Base-by-base conservation (phyloP, 1,140 invertebrate genomes). In the Chrysomallon squamiferum region DNA sequence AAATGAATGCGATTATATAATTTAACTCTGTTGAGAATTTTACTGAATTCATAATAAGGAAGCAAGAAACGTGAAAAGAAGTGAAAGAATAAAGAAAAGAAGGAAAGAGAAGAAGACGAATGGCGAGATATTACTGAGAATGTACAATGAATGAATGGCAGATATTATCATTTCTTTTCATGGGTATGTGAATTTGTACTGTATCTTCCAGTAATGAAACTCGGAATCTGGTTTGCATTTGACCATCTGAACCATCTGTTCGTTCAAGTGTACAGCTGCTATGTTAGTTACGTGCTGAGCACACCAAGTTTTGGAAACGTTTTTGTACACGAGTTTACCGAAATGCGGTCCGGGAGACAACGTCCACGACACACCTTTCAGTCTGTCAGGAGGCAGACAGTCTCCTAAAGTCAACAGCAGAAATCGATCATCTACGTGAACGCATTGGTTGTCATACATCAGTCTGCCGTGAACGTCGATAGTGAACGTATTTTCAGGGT, bases 401-500 rank as follows among this genome's bases (percentile, higher is more conserved):
- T 56, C 25, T 22, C 22, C n/a, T 30, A 38, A 33, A 18, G 15
- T 57, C 27, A 64, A 30, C 50, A 45, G 29, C 27, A 25, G n/a
- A 18, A 27, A 35, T 3, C 4, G 3, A 13, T 41, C 7, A 29
- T 64, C 62, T 25, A 57, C 43, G 41, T 41, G 41, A 20, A 73
- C 49, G 50, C 71, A 73, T n/a, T 59, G 27, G 38, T 66, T 47
- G 15, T 63, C 56, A 52, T 62, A 69, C 20, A 52, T 29, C 41
- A 73, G 57, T 30, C 62, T 41, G 30, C 71, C 68, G 4, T 60
- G 35, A 13, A 35, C 38, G 35, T 43, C 60, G 20, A 73, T 56
- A 29, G 58, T 59, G 54, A 73, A 73, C 5, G 54, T 45, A 54
- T 73, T 73, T 50, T 70, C 64, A 5, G 66, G 66, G 20, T 66